Evolutionary conservation across 2,113 vertebrate genomes (phyloP).

Genomic region (Psilopsiagon aymara): DNA sequence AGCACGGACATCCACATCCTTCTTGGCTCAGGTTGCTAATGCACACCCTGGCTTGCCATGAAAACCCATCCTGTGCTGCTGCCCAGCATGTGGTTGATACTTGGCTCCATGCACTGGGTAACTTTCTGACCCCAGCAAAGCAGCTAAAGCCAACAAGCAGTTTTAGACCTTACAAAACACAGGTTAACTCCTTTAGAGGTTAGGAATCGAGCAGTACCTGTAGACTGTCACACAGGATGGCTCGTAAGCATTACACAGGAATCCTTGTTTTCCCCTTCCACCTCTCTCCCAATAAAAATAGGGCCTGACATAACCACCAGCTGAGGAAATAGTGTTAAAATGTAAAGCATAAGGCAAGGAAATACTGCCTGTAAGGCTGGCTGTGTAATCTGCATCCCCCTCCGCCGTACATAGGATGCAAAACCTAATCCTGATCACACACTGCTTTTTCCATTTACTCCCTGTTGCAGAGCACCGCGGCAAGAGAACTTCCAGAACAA

Average conservation of each 20-base stretch:
- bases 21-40: background rate
- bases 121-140: background rate
- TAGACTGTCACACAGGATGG: background rate
- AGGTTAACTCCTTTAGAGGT: background rate
- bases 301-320: background rate
- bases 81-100: accelerated
- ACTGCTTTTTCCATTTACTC: background rate
- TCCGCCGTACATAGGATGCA: accelerated
- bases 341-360: background rate
- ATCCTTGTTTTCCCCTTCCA: background rate
- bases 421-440: background rate
- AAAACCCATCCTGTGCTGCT: background rate
- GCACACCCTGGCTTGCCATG: accelerated
- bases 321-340: background rate
- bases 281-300: background rate
- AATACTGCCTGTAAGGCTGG: background rate
- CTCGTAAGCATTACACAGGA: background rate
- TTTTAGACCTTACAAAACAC: background rate
- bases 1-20: background rate
- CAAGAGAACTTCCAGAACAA: background rate
- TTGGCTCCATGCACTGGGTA: accelerated
- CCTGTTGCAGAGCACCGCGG: background rate
- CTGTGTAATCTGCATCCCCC: background rate
- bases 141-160: background rate
- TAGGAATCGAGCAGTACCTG: background rate